phyloP scores from a whole-genome alignment of 2,113 vertebrate species.

The Psilopsiagon aurifrons region DNA sequence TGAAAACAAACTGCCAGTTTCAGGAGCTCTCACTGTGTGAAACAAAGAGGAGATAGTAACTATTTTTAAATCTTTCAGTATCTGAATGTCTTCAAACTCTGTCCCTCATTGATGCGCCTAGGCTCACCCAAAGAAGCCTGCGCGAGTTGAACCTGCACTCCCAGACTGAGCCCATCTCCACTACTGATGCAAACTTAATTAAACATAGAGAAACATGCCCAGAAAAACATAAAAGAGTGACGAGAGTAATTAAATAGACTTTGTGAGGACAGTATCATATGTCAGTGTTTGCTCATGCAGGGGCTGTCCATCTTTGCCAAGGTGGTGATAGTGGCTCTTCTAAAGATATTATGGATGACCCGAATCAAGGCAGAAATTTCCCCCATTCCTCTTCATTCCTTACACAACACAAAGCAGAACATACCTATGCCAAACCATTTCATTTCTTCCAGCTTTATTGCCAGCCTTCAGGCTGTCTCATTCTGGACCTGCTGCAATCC shows the following conservation, averaged over 20 bases:
- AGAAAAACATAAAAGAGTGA: not conserved
- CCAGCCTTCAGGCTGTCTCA: conserved; percentile 46
- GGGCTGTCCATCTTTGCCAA: not conserved
- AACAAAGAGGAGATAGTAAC: not conserved
- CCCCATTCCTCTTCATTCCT: not conserved
- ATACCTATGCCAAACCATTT: conserved; percentile 33
- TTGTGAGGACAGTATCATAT: not conserved
- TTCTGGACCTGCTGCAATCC: conserved; percentile 56
- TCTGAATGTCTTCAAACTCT: not conserved
- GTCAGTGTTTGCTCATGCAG: not conserved
- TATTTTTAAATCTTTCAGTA: not conserved
- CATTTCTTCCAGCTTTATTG: conserved; percentile 46
- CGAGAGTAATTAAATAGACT: not conserved
- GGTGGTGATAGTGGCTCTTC: not conserved
- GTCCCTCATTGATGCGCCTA: not conserved
- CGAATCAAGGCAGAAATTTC: not conserved
- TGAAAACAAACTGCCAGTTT: not conserved
- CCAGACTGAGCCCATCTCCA: not conserved
- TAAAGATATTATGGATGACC: not conserved
- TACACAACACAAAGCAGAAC: conserved; percentile 9
- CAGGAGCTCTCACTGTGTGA: not conserved
- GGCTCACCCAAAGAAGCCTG: not conserved
- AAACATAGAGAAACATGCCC: not conserved
- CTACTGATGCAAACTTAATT: not conserved
- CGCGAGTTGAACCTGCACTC: not conserved